A percentile compares a stretch with the other conserved stretches of the same genome.
Conservation (phyloP, 2,888 invertebrate genomes). For the Protonemura montana region DNA sequence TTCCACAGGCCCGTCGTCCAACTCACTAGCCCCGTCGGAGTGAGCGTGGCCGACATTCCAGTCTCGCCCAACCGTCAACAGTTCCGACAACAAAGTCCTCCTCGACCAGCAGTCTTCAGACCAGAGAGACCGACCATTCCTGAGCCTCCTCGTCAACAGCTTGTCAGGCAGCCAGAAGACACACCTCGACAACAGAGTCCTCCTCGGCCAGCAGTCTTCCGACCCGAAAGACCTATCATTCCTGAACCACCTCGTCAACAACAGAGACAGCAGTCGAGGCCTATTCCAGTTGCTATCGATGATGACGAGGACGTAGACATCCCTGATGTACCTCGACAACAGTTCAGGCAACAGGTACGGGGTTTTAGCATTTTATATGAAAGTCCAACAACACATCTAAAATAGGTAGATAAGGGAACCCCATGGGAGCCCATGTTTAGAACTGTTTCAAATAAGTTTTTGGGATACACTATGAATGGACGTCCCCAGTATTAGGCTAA, state of each 20-base stretch:
- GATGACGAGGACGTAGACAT: background rate
- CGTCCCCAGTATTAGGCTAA: no score
- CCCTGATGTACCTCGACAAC: slow-evolving; percentile 35
- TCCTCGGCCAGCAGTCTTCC: background rate
- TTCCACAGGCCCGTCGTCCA: slow-evolving; percentile 35
- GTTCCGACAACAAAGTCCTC: background rate
- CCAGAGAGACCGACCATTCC: slow-evolving; percentile 39
- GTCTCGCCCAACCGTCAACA: slow-evolving; percentile 29
- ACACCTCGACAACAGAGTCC: background rate
- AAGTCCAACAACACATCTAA: no score
- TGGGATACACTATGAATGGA: no score
- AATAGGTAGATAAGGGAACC: no score
- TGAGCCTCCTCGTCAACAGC: slow-evolving; percentile 40
- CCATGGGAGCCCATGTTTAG: no score
- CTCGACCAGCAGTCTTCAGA: slow-evolving; percentile 36
- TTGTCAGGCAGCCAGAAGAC: background rate
- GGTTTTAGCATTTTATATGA: no score
- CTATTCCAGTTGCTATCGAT: background rate
- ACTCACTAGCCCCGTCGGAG: slow-evolving; percentile 43
- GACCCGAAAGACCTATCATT: background rate
- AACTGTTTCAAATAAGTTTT: no score
- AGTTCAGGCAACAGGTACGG: slow-evolving; percentile 45
- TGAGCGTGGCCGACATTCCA: slow-evolving; percentile 34
- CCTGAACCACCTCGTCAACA: background rate
- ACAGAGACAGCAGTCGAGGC: slow-evolving; percentile 22